These are phyloP conservation scores for Phyllotis vaccarum DNA, from an alignment of 2,797 vertebrate genomes.

Conservation along the genomic window DNA sequence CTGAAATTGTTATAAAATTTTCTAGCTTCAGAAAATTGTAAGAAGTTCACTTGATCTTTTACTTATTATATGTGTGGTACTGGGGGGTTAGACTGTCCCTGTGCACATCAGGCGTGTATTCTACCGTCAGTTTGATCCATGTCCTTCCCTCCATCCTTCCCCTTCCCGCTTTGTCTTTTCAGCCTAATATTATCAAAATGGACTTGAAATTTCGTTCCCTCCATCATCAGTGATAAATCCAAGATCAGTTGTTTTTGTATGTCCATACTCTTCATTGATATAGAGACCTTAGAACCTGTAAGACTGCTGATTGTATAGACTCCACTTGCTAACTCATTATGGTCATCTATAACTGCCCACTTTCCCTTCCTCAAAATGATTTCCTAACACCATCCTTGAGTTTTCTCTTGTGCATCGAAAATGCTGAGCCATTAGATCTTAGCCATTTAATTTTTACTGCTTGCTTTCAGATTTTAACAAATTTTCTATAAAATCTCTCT, in stretches of 20 bases:
- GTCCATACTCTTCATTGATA: not conserved
- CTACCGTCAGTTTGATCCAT: not conserved
- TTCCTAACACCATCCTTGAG: not conserved
- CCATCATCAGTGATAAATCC: not conserved
- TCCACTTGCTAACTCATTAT: not conserved
- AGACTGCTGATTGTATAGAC: not conserved
- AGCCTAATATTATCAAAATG: not conserved
- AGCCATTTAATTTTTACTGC: not conserved
- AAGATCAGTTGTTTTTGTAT: not conserved
- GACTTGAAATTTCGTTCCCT: not conserved
- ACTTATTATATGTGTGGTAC: not conserved
- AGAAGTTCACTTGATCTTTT: not conserved
- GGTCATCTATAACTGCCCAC: not conserved
- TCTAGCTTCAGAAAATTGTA: constrained; percentile 20
- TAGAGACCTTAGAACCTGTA: not conserved
- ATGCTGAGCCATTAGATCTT: constrained; percentile 36
- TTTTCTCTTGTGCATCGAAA: not conserved
- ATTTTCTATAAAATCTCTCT: not conserved
- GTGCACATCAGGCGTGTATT: not conserved
- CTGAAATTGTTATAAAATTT: constrained; percentile 11
- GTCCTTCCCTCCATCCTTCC: not conserved
- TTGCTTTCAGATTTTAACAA: constrained; percentile 45
- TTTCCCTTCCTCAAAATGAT: not conserved
- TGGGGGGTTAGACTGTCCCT: not conserved
- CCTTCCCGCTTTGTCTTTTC: not conserved